A percentile compares a stretch with the other conserved stretches of the same genome.
These are phyloP conservation scores for Napeogenes inachia DNA, from an alignment of 2,888 invertebrate genomes.

Conservation along the genomic window DNA sequence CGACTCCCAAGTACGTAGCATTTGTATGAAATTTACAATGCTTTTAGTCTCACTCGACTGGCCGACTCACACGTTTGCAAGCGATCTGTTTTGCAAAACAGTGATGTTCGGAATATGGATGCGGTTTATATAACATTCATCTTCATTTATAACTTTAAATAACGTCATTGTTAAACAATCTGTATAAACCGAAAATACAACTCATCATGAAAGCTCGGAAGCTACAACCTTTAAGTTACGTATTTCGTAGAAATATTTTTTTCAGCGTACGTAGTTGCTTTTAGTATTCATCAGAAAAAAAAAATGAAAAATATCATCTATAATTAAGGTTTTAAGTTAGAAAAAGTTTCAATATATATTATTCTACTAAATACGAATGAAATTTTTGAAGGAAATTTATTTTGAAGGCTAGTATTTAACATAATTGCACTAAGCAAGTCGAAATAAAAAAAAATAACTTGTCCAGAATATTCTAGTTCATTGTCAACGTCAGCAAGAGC, in stretches of 20 bases:
- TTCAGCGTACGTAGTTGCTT: no score
- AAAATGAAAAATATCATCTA: no score
- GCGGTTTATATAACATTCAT: slow-evolving; percentile 23
- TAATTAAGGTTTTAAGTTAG: no score
- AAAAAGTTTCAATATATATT: neutral
- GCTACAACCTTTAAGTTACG: no score
- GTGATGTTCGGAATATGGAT: slow-evolving; percentile 35
- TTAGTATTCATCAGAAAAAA: no score
- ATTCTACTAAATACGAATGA: neutral
- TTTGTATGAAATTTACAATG: slow-evolving; percentile 69
- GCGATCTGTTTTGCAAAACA: slow-evolving; percentile 46
- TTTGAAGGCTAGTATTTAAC: neutral
- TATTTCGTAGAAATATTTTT: no score
- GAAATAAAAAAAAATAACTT: slow-evolving; percentile 26
- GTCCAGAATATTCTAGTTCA: slow-evolving; percentile 31
- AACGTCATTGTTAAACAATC: no score
- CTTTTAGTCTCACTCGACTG: slow-evolving; percentile 71
- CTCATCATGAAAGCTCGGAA: no score
- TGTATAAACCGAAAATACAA: no score
- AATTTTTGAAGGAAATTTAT: no score
- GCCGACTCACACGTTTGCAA: slow-evolving; percentile 53
- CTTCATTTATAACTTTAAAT: no score
- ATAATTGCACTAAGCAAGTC: neutral
- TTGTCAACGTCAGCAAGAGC: slow-evolving; percentile 39
- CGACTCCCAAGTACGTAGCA: slow-evolving; percentile 41